Evolutionary conservation across 2,888 invertebrate genomes (phyloP), one percentile per base, ranked within the genome.

Genomic region (Stegana nigrithorax): DNA sequence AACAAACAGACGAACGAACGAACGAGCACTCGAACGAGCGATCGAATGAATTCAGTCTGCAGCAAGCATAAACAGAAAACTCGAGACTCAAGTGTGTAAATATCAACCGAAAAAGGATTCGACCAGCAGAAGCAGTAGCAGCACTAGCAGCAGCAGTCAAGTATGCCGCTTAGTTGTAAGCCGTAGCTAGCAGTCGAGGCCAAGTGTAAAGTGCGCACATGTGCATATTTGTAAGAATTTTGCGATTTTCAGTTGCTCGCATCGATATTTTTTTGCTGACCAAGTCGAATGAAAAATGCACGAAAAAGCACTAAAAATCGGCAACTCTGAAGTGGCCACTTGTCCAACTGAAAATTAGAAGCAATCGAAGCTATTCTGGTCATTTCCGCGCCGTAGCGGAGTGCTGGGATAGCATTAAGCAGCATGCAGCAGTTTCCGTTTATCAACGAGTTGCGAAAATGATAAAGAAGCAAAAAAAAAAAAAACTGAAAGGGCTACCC

Each of bases 381-480:
- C 76, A 78, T 71, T 75, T 78, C 76, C 80, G 67, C 65, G 64
- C 27, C 44, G 12, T 45, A 42, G 57, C 26, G 36, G n/a, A 32
- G 12, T 17, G 12, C 12, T 27, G 27, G 55, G 42, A 42, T 29
- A 39, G 36, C 25, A 17, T 2, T 26, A 1, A 27, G 39, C 50
- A 17, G 39, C 27, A 53, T 51, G 19, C 47, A 26, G 68, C 60
- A 68, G 81, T 73, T 73, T 76, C 74, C 75, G 80, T 76, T 80
- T 80, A 79, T 78, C 80, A 76, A 76, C 80, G 80, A 80, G 80
- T 78, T 74, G 69, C 78, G 80, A 79, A 75, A 80, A 76, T 74
- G 79, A 73, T 78, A 80, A 80, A 10, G 17, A 2, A 23, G 7
- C 25, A 47, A 23, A 47, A 47, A 23, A 1, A 42, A 42, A 42